phyloP scores from a whole-genome alignment of 2,888 invertebrate genomes.

The Troides aeacus region DNA sequence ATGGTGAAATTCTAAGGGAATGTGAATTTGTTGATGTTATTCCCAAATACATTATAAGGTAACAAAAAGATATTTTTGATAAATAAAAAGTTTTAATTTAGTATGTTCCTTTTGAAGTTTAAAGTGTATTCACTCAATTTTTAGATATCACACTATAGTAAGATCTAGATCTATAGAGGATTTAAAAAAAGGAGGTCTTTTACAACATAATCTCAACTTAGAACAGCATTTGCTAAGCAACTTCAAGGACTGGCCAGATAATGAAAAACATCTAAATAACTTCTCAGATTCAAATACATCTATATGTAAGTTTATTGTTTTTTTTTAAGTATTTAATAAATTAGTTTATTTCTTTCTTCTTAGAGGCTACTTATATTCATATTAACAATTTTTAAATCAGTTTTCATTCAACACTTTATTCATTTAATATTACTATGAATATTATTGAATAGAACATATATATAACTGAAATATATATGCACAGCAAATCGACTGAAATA shows the following conservation, averaged over 20 bases:
- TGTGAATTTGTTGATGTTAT: constrained; percentile 77
- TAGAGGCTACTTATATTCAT: background rate
- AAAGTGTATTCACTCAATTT: constrained; percentile 7
- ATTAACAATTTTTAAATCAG: no score
- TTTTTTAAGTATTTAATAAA: constrained; percentile 1
- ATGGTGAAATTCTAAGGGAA: constrained; percentile 81
- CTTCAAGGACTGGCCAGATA: constrained; percentile 61
- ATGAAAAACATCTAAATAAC: constrained; percentile 41
- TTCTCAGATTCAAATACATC: constrained; percentile 54
- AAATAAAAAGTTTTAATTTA: background rate
- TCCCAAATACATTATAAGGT: constrained; percentile 68
- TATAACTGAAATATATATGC: background rate
- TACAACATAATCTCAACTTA: constrained; percentile 50
- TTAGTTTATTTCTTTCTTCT: constrained; percentile 6
- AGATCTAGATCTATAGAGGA: constrained; percentile 56
- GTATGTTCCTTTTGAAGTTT: background rate
- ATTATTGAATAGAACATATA: background rate
- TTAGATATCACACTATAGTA: constrained; percentile 69
- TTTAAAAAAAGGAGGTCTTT: constrained; percentile 58
- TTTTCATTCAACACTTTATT: no score
- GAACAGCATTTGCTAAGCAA: constrained; percentile 53
- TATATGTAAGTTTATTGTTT: constrained; percentile 55
- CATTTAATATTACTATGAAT: no score
- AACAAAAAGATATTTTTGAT: background rate
- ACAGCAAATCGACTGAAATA: no score